Conservation (phyloP, 2,888 invertebrate species). For the Luperina testacea region DNA sequence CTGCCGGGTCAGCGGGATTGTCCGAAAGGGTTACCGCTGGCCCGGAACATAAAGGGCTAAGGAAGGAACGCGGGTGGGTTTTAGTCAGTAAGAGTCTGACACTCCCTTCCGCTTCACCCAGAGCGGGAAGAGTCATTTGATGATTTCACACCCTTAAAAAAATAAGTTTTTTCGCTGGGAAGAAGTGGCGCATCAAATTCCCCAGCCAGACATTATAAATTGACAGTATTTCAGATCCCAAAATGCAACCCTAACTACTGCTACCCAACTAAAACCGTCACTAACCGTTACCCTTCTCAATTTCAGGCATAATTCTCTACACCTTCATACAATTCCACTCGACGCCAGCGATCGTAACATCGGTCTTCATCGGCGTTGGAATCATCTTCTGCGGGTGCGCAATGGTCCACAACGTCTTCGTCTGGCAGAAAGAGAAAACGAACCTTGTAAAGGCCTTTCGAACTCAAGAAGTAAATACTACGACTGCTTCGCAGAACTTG, state of each 20-base stretch:
- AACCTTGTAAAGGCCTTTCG: conserved; percentile 93
- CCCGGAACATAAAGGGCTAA: too few relatives aligned
- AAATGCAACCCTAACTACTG: too few relatives aligned
- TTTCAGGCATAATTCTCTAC: conserved; percentile 96
- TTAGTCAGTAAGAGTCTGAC: too few relatives aligned
- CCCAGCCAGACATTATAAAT: not conserved
- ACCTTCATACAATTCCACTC: conserved; percentile 98
- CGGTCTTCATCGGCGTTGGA: conserved; percentile 96
- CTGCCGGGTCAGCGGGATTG: too few relatives aligned
- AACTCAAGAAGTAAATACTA: conserved; percentile 78
- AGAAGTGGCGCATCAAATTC: too few relatives aligned
- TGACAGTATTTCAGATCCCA: not conserved
- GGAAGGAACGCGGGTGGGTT: too few relatives aligned
- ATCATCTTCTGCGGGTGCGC: conserved; percentile 98
- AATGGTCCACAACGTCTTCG: conserved; percentile 98
- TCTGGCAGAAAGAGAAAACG: conserved; percentile 97
- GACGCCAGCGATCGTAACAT: conserved; percentile 97
- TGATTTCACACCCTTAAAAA: too few relatives aligned
- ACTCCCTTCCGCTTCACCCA: too few relatives aligned
- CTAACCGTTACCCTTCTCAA: conserved; percentile 30
- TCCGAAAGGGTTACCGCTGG: too few relatives aligned
- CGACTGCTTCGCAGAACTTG: conserved; percentile 72
- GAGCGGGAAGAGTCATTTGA: too few relatives aligned
- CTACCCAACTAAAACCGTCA: not conserved
- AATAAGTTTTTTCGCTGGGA: too few relatives aligned